Percentiles rank a stretch among this genome's conserved stretches.
These are phyloP conservation scores for Euzetes globulus DNA, from an alignment of 2,888 invertebrate species.

Conservation along the genomic window DNA sequence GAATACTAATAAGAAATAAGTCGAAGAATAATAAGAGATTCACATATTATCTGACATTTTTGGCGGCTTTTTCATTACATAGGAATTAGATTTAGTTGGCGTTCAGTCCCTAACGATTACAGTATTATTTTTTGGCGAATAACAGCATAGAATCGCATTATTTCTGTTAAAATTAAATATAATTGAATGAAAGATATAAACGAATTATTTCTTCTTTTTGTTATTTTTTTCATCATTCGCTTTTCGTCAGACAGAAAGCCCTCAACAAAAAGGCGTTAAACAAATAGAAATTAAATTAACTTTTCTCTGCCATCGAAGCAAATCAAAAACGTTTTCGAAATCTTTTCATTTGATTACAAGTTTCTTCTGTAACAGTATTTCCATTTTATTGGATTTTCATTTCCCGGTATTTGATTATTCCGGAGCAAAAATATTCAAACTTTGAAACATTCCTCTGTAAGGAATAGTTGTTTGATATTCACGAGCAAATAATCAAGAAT, in stretches of 20 bases:
- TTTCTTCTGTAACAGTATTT: not conserved
- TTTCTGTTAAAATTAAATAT: not conserved
- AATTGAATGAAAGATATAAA: not conserved
- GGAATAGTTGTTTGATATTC: not conserved
- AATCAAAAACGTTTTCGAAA: not conserved
- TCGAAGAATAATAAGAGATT: not conserved
- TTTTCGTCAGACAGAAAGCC: not conserved
- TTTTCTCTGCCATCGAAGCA: not conserved
- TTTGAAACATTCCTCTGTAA: not conserved
- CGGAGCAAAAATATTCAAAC: not conserved
- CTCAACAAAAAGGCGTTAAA: not conserved
- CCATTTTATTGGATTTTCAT: not conserved
- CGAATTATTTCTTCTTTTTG: not conserved
- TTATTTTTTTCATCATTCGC: not conserved
- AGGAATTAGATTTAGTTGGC: not conserved
- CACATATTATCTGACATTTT: not conserved
- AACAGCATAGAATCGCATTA: not conserved
- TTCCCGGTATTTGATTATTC: not conserved
- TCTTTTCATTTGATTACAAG: not conserved
- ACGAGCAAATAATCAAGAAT: not conserved
- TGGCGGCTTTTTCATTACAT: not conserved
- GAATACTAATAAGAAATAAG: not conserved
- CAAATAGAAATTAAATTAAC: constrained; percentile 1
- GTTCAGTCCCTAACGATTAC: too few species aligned
- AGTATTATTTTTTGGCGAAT: not conserved